These are phyloP conservation scores for Plagodis dolabraria DNA, from an alignment of 2,888 invertebrate species.

Conservation along the genomic window DNA sequence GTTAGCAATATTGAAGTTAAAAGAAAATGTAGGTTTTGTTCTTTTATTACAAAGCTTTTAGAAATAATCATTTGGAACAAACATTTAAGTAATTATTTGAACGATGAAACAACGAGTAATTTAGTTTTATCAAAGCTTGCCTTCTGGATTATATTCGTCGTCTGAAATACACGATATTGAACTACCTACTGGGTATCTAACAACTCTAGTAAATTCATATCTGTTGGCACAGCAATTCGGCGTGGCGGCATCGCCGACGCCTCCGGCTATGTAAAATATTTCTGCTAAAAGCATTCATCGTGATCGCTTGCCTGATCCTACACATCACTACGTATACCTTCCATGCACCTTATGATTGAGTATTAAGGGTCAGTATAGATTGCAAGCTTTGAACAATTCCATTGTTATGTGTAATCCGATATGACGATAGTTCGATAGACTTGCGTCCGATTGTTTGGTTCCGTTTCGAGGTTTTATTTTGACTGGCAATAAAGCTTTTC, in stretches of 20 bases:
- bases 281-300: conserved; percentile 83
- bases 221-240: conserved; percentile 81
- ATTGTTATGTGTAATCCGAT: conserved; percentile 76
- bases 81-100: no score
- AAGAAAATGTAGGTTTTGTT: no score
- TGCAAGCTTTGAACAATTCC: conserved; percentile 54
- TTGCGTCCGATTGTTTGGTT: conserved; percentile 72
- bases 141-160: no score
- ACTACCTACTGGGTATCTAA: conserved; percentile 32
- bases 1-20: no score
- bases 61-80: no score
- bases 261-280: conserved; percentile 83
- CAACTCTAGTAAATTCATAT: conserved; percentile 61
- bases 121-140: no score
- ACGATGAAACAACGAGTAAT: no score
- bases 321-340: conserved; percentile 50
- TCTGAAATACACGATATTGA: no score
- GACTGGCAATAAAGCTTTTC: conserved; percentile 52
- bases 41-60: no score
- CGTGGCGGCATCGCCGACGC: conserved; percentile 69
- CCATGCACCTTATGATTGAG: conserved; percentile 46
- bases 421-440: conserved; percentile 72
- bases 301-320: conserved; percentile 78
- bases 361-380: conserved; percentile 51
- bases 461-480: conserved; percentile 59